phyloP scores from a whole-genome alignment of 2,113 vertebrate species.

The Dascyllus trimaculatus region DNA sequence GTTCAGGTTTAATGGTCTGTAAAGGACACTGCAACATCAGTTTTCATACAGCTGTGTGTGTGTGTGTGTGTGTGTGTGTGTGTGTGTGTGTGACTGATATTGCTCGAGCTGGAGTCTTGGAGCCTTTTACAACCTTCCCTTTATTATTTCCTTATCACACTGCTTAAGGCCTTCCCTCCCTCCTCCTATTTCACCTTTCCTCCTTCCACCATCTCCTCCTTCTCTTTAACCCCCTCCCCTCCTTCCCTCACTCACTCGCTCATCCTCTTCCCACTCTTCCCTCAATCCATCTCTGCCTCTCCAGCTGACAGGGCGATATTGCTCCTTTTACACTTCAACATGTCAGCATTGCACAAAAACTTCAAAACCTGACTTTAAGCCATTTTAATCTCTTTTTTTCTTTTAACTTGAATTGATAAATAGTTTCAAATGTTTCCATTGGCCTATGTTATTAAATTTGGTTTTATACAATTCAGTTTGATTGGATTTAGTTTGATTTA shows the following conservation, averaged over 20 bases:
- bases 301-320: slow-evolving; percentile 51
- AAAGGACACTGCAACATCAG: slow-evolving; percentile 75
- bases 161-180: slow-evolving; percentile 64
- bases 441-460: slow-evolving; percentile 21
- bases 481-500: slow-evolving; percentile 54
- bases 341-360: slow-evolving; percentile 38
- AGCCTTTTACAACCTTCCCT: slow-evolving; percentile 70
- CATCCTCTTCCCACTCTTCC: slow-evolving; percentile 15
- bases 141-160: slow-evolving; percentile 76
- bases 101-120: slow-evolving; percentile 51
- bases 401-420: slow-evolving; percentile 44
- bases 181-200: slow-evolving; percentile 14
- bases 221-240: slow-evolving; percentile 12
- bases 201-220: neutral
- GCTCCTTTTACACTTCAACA: slow-evolving; percentile 55
- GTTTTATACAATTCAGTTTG: slow-evolving; percentile 48
- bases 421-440: slow-evolving; percentile 46
- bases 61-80: slow-evolving; percentile 24
- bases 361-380: slow-evolving; percentile 10
- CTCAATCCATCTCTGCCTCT: slow-evolving; percentile 20
- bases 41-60: slow-evolving; percentile 55
- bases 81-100: slow-evolving; percentile 47
- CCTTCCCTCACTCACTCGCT: slow-evolving; percentile 24
- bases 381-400: slow-evolving; percentile 24
- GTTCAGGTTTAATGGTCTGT: slow-evolving; percentile 76